Base-by-base conservation (phyloP, 2,888 invertebrate genomes). In the Lepidocyrtoides sp. region DNA sequence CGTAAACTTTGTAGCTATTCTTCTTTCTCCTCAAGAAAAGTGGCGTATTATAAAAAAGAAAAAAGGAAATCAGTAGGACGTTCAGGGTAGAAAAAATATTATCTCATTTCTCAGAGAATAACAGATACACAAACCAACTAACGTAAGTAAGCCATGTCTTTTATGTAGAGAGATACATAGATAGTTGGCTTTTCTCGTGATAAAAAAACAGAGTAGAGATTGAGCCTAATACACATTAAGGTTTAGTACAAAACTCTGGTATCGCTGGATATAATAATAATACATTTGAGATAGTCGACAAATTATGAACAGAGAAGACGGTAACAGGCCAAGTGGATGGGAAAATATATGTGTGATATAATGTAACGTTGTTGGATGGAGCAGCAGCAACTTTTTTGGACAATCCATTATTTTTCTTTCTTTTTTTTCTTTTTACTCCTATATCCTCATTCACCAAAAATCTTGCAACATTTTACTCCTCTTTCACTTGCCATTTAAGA, bases 401-500 rank as follows among this genome's bases (percentile, higher is more conserved):
- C 83, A 83, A 83, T 83, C 83, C 83, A 83, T 83, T 83, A 83
- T 69, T 48, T 82, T 75, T 51, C n/a, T 12, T 32, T 29, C 8
- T 32, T 29, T 29, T 10, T 14, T 29, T n/a, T 36, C 36, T 23
- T 36, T 32, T n/a, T 32, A 2, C 32, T 66, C 20, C 4, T 17
- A 14, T 41, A 41, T 72, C 14, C 75, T 48, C 51, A 75, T 75
- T 26, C 75, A 75, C 75, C 26, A 51, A 51, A n/a, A 75, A 75
- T n/a, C 72, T 44, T 66, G 63, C 32, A 41, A 14, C 29, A 10
- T 66, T 81, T 72, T 51, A 51, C 41, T 83, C 8, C 32, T 14
- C 83, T 83, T 83, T 84, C 63, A 77, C 77, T 63, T 20, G 86
- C 86, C 77, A 77, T 86, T 86, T 86, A 86, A 60, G 86, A 77